Evolutionary conservation across 2,797 vertebrate species (phyloP).

Genomic region (Threskiornis aethiopicus): DNA sequence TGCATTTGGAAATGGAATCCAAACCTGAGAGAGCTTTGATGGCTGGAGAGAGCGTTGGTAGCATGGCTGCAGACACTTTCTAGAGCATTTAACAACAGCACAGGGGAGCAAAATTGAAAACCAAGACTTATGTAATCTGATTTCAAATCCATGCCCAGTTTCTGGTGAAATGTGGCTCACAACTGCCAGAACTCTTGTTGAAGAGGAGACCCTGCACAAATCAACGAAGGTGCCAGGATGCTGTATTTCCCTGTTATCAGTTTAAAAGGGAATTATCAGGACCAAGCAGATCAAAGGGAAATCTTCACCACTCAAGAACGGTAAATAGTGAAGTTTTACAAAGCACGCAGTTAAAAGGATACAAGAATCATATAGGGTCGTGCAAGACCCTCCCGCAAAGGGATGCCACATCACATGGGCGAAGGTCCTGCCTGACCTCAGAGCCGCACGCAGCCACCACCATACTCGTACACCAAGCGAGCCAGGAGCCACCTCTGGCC

Average conservation of each 20-base stretch:
- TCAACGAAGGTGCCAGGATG: neutral
- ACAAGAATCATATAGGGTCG: rapidly evolving
- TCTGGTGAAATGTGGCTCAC: neutral
- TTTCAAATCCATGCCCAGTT: neutral
- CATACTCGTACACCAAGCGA: neutral
- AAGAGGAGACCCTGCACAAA: neutral
- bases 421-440: neutral
- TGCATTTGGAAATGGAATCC: neutral
- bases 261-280: neutral
- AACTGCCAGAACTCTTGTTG: neutral
- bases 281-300: neutral
- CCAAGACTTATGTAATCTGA: neutral
- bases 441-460: rapidly evolving
- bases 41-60: neutral
- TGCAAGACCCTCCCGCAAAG: neutral
- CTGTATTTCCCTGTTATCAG: neutral
- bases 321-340: neutral
- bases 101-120: neutral
- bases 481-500: neutral
- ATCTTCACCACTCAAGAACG: neutral
- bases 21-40: neutral
- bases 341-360: neutral
- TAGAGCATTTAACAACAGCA: neutral
- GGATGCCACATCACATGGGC: rapidly evolving
- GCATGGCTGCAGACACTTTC: neutral